phyloP scores from a whole-genome alignment of 2,888 invertebrate species.

The Zaprionus lineosus region DNA sequence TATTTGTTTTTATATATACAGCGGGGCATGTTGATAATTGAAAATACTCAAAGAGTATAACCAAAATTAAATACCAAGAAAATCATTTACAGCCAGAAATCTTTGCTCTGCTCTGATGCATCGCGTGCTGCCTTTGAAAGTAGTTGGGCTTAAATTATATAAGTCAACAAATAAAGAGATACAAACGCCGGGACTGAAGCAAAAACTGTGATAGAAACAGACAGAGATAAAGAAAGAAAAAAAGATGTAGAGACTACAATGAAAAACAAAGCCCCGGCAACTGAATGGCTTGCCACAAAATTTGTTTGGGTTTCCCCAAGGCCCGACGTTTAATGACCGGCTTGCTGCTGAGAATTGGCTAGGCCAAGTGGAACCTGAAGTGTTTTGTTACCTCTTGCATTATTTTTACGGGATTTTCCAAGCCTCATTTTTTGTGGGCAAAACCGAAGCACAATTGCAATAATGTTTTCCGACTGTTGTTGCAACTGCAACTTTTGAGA shows the following conservation, averaged over 20 bases:
- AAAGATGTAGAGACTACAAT: not conserved
- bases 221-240: not conserved
- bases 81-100: slow-evolving; percentile 50
- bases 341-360: slow-evolving; percentile 52
- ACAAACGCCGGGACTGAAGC: slow-evolving; percentile 4
- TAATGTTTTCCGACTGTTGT: not conserved
- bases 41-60: not conserved
- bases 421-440: slow-evolving; percentile 38
- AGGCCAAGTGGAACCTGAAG: slow-evolving; percentile 36
- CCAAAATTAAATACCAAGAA: not conserved
- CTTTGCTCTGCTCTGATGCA: slow-evolving; percentile 46
- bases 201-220: slow-evolving; percentile 15
- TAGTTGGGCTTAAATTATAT: slow-evolving; percentile 57
- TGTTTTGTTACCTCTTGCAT: slow-evolving; percentile 27
- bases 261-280: slow-evolving; percentile 12
- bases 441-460: slow-evolving; percentile 59
- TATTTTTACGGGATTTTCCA: slow-evolving; percentile 54
- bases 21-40: too few species aligned
- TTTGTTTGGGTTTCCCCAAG: slow-evolving; percentile 69
- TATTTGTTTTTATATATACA: too few species aligned
- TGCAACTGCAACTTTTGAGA: slow-evolving; percentile 18
- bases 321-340: slow-evolving; percentile 52
- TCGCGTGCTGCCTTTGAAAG: slow-evolving; percentile 52
- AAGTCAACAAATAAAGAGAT: slow-evolving; percentile 35
- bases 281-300: slow-evolving; percentile 43